A percentile compares a stretch with the other conserved stretches of the same genome.
Evolutionary conservation across 2,888 invertebrate species (phyloP).

Genomic region (Taenaris catops): DNA sequence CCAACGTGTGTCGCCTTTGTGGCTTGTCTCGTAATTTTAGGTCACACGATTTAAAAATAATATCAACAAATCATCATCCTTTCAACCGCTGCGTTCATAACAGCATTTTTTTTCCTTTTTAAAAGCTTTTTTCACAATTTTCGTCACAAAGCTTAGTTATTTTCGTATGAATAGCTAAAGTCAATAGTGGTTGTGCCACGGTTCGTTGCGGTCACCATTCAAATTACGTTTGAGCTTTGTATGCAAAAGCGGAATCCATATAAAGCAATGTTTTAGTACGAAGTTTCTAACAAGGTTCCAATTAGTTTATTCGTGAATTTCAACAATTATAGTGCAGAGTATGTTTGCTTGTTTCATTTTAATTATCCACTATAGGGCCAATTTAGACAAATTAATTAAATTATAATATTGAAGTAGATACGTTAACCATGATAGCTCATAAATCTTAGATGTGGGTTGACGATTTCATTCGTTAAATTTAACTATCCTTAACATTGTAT

Average conservation of each 20-base stretch:
- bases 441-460: no score
- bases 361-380: no score
- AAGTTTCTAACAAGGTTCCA: constrained; percentile 25
- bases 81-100: no score
- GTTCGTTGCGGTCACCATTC: constrained; percentile 50
- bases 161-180: constrained; percentile 2
- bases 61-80: constrained; percentile 48
- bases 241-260: constrained; percentile 18
- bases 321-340: constrained; percentile 29
- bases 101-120: constrained; percentile 38
- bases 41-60: constrained; percentile 57
- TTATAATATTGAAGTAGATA: no score
- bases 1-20: constrained; percentile 41
- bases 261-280: constrained; percentile 19
- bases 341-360: not conserved
- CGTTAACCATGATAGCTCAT: no score
- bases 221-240: constrained; percentile 53
- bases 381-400: no score
- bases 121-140: constrained; percentile 14
- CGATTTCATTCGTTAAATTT: no score
- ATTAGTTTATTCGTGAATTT: constrained; percentile 23
- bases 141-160: constrained; percentile 4
- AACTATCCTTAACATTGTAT: no score
- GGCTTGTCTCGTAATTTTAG: constrained; percentile 62
- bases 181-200: constrained; percentile 31